Evolutionary conservation across 1,140 invertebrate genomes (phyloP), one percentile per base, ranked within the genome.

Genomic region (Trichonephila clavipes): DNA sequence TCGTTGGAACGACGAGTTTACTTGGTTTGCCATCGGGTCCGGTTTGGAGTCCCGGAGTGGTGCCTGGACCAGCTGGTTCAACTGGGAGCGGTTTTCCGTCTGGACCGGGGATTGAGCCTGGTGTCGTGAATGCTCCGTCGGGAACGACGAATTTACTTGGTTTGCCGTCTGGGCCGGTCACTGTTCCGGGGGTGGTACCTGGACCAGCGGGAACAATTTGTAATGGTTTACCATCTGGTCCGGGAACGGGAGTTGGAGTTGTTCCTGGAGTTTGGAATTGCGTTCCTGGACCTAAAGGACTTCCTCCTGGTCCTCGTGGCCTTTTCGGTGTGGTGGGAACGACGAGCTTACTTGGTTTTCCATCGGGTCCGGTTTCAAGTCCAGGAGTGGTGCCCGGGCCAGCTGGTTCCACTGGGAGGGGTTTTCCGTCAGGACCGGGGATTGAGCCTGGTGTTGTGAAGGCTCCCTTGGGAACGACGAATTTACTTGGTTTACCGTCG

Each of bases 361-460:
- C 88, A 81, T 90, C 66, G 19, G 66, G 44, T 61, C 28, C 88
- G 8, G 88, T 90, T 90, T 59, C 44, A 19, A 58, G 24, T 28
- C 72, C 88, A 59, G 72, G 88, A 24, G 88, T 90, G 2, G 88
- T 90, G 12, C 88, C 88, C 8, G 88, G 88, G 14, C 88, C 66
- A 28, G 88, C 88, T 81, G 66, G 66, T 77, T 44, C 14, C 10
- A 90, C 28, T 28, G 14, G 66, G 19, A 90, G 62, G 18, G 88
- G 88, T 28, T n/a, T 58, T 58, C 88, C 88, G 28, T 81, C 58
- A 61, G 88, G 88, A 2, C 88, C 88, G 3, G n/a, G 21, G 19
- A 90, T 90, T 16, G 88, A 81, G 18, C 89, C 89, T 19, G 89
- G 89, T 21, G 89, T 90, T 0, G 24, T 61, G 12, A 44, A 59